Evolutionary conservation across 2,888 invertebrate species (phyloP).

Genomic region (Euzophera pinguis): DNA sequence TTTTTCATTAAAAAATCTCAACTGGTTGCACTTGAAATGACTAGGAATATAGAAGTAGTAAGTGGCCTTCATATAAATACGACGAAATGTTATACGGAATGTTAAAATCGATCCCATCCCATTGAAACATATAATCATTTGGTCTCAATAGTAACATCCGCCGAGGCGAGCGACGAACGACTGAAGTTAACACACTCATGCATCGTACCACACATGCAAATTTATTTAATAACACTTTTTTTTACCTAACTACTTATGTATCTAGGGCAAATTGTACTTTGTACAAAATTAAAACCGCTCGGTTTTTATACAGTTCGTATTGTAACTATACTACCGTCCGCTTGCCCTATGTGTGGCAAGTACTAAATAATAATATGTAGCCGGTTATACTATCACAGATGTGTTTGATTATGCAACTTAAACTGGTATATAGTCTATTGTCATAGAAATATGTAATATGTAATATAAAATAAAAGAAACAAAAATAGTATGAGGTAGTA

Average conservation of each 20-base stretch:
- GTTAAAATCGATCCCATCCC: constrained; percentile 79
- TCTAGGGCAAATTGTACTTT: constrained; percentile 79
- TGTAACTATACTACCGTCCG: constrained; percentile 46
- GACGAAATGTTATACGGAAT: constrained; percentile 67
- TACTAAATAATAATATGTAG: constrained; percentile 40
- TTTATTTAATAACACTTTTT: constrained; percentile 59
- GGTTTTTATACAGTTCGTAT: constrained; percentile 47
- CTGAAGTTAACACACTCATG: constrained; percentile 61
- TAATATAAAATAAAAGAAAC: constrained; percentile 28
- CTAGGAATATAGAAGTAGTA: constrained; percentile 76
- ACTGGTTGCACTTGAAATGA: constrained; percentile 78
- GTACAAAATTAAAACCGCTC: constrained; percentile 75
- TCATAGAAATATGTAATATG: constrained; percentile 28
- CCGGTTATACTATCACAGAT: constrained; percentile 72
- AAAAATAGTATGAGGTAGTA: constrained; percentile 49
- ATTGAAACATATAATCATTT: constrained; percentile 76
- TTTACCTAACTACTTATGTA: constrained; percentile 79
- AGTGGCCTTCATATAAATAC: constrained; percentile 70
- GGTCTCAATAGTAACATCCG: constrained; percentile 78
- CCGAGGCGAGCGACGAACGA: constrained; percentile 58
- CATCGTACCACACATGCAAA: constrained; percentile 63
- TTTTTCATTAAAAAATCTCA: constrained; percentile 68
- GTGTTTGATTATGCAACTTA: constrained; percentile 63
- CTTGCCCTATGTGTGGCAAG: constrained; percentile 60
- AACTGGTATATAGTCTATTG: constrained; percentile 48